These are phyloP conservation scores for Chironex yamaguchii DNA, from an alignment of 30 jellyfish, hydroid and myxozoan genomes.

Conservation along the genomic window DNA sequence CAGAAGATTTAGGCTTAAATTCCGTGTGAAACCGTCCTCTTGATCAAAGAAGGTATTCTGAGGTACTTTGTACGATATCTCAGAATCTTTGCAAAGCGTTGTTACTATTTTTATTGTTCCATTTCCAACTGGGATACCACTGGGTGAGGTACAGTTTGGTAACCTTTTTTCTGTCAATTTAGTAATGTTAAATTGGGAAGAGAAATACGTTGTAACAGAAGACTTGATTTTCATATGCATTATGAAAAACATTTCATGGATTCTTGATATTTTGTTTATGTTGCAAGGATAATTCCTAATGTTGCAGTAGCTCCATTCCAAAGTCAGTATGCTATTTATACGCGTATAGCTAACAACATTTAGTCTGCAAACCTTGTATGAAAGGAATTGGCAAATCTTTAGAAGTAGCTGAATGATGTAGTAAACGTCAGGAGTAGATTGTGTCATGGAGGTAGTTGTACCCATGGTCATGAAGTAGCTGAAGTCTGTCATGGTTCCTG, in stretches of 20 bases:
- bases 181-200: neutral
- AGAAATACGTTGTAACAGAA: neutral
- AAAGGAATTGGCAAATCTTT: neutral
- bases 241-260: neutral
- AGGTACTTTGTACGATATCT: neutral
- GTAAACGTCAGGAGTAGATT: neutral
- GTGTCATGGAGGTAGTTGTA: neutral
- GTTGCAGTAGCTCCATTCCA: slow-evolving; percentile 10
- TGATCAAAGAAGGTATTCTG: neutral
- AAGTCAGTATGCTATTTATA: no score
- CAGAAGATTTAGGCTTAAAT: no score
- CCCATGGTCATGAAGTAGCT: neutral
- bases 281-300: slow-evolving; percentile 25
- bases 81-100: slow-evolving; percentile 15
- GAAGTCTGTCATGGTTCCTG: neutral
- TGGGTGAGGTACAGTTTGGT: slow-evolving; percentile 18
- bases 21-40: no score
- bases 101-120: neutral
- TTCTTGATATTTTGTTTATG: neutral
- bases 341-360: neutral
- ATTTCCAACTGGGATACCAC: slow-evolving; percentile 23
- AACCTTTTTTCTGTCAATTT: neutral
- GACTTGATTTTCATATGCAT: neutral
- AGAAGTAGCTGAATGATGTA: neutral
- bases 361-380: neutral